phyloP scores from a whole-genome alignment of 2,797 vertebrate species.

The Pseudocheirus occidentalis region DNA sequence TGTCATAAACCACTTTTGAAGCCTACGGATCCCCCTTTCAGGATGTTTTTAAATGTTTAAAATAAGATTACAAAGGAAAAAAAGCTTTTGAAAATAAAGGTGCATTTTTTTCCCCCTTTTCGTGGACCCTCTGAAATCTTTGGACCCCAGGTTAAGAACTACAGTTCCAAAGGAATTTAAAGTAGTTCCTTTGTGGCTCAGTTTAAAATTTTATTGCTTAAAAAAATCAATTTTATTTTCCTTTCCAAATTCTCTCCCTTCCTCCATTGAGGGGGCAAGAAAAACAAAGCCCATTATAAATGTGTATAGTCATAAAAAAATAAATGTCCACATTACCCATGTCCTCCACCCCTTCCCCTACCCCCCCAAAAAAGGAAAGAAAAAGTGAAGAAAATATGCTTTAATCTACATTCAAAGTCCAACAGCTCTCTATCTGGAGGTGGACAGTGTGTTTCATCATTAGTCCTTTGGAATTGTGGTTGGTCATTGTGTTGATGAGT shows the following conservation, averaged over 20 bases:
- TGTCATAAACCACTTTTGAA: not conserved
- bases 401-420: not conserved
- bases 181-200: not conserved
- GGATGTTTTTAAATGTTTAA: not conserved
- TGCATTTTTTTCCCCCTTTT: not conserved
- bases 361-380: not conserved
- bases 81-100: not conserved
- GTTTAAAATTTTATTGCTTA: not conserved
- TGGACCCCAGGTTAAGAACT: not conserved
- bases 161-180: not conserved
- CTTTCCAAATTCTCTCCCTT: not conserved
- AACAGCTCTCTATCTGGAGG: not conserved
- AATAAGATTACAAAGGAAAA: not conserved
- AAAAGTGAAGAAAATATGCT: not conserved
- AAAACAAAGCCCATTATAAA: not conserved
- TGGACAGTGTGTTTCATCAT: not conserved
- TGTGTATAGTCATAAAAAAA: not conserved
- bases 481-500: not conserved
- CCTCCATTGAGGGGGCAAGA: not conserved
- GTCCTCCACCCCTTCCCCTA: no score
- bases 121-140: not conserved
- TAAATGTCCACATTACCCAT: no score
- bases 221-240: not conserved
- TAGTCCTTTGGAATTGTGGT: not conserved
- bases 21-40: not conserved